A percentile compares a stretch with the other conserved stretches of the same genome.
Conservation (phyloP, 2,797 vertebrate genomes). For the Brotogeris chrysoptera region DNA sequence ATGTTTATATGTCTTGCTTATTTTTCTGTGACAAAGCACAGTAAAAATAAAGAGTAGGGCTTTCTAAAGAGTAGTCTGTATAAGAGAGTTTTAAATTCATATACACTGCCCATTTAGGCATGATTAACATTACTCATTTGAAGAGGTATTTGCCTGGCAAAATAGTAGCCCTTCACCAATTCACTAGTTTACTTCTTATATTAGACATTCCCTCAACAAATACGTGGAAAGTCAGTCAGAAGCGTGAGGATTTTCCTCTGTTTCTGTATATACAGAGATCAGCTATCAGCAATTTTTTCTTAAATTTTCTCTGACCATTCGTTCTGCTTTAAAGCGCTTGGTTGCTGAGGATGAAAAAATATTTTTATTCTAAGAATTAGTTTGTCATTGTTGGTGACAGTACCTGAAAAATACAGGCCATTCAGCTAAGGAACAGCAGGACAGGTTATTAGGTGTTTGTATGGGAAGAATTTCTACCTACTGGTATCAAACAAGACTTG, state of each 20-base stretch:
- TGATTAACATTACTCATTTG: background rate
- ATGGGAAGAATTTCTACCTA: background rate
- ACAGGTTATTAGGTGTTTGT: background rate
- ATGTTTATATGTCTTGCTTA: background rate
- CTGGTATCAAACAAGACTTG: background rate
- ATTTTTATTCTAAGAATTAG: background rate
- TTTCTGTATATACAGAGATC: background rate
- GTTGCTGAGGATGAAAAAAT: background rate
- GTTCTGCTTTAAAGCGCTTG: background rate
- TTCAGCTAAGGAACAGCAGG: background rate
- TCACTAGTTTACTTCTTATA: background rate
- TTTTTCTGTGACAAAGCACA: background rate
- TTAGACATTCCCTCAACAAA: background rate
- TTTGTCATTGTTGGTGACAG: background rate
- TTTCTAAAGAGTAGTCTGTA: background rate
- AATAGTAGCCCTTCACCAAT: background rate
- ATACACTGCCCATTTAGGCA: background rate
- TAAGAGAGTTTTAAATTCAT: background rate
- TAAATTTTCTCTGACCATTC: background rate
- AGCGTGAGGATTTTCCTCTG: background rate
- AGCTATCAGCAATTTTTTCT: background rate
- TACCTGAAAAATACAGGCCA: background rate
- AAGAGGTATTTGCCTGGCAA: background rate
- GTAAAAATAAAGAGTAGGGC: no score
- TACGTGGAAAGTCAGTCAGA: background rate